A percentile compares a stretch with the other conserved stretches of the same genome.
These are phyloP conservation scores for Pentalonia nigronervosa DNA, from an alignment of 1,140 invertebrate genomes.

Conservation along the genomic window DNA sequence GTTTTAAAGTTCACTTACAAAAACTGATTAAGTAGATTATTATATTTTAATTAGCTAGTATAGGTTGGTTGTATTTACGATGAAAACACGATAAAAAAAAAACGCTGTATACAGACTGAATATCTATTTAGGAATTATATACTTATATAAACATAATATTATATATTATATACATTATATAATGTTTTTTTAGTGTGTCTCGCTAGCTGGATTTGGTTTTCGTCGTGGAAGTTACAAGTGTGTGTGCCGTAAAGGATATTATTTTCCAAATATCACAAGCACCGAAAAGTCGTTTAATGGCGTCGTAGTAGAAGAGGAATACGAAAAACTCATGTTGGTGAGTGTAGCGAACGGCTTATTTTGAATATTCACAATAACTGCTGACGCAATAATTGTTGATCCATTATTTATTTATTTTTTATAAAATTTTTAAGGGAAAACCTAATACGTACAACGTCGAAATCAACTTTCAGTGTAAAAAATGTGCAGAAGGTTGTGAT, in stretches of 20 bases:
- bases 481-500: slow-evolving; percentile 90
- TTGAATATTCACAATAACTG: no score
- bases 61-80: no score
- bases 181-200: slow-evolving; percentile 76
- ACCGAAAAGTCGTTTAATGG: slow-evolving; percentile 86
- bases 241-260: slow-evolving; percentile 87
- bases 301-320: slow-evolving; percentile 90
- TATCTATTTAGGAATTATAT: background rate
- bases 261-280: slow-evolving; percentile 82
- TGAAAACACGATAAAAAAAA: no score
- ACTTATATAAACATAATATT: no score
- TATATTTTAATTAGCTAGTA: no score
- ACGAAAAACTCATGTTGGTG: slow-evolving; percentile 88
- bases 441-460: slow-evolving; percentile 75
- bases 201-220: slow-evolving; percentile 87
- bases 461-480: slow-evolving; percentile 82
- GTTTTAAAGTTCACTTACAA: no score
- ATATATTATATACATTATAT: background rate
- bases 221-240: slow-evolving; percentile 92
- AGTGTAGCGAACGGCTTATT: slow-evolving; percentile 63
- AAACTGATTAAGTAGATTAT: no score
- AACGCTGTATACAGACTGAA: background rate
- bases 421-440: slow-evolving; percentile 66
- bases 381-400: background rate
- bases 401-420: background rate